Conservation (phyloP, 2,888 invertebrate species). For the Pogonocherus hispidulus region DNA sequence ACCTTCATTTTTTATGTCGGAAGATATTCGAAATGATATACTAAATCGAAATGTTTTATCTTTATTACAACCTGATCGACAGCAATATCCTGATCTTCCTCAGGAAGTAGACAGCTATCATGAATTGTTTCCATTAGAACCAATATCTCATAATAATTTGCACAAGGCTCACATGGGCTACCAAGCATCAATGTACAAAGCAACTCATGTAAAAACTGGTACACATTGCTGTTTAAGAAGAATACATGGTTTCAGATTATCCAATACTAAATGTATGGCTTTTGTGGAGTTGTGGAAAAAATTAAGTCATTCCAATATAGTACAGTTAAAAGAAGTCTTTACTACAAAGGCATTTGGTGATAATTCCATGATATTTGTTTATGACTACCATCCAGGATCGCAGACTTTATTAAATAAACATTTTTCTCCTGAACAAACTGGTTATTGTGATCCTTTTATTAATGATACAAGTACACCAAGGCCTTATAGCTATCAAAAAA, state of each 20-base stretch:
- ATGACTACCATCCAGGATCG: constrained; percentile 94
- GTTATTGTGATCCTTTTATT: constrained; percentile 84
- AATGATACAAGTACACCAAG: constrained; percentile 85
- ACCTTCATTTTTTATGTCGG: constrained; percentile 84
- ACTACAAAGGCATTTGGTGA: constrained; percentile 97
- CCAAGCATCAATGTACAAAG: constrained; percentile 91
- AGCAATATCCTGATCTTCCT: constrained; percentile 77
- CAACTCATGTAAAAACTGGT: constrained; percentile 88
- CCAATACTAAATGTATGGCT: constrained; percentile 86
- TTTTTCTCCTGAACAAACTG: constrained; percentile 77
- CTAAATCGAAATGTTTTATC: constrained; percentile 81
- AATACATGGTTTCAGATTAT: constrained; percentile 87
- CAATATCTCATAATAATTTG: constrained; percentile 69
- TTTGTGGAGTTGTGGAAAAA: constrained; percentile 96
- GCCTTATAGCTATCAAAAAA: constrained; percentile 87
- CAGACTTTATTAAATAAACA: constrained; percentile 90
- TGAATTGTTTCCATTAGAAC: constrained; percentile 88
- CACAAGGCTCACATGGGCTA: constrained; percentile 81
- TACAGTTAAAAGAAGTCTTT: constrained; percentile 92
- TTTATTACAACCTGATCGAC: constrained; percentile 81
- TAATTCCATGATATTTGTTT: constrained; percentile 95
- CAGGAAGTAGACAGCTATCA: constrained; percentile 92
- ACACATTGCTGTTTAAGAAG: constrained; percentile 88
- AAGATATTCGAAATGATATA: constrained; percentile 85
- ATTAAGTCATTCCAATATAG: constrained; percentile 94